Base-by-base conservation (phyloP, 2,113 vertebrate species). In the Melanerpes formicivorus region DNA sequence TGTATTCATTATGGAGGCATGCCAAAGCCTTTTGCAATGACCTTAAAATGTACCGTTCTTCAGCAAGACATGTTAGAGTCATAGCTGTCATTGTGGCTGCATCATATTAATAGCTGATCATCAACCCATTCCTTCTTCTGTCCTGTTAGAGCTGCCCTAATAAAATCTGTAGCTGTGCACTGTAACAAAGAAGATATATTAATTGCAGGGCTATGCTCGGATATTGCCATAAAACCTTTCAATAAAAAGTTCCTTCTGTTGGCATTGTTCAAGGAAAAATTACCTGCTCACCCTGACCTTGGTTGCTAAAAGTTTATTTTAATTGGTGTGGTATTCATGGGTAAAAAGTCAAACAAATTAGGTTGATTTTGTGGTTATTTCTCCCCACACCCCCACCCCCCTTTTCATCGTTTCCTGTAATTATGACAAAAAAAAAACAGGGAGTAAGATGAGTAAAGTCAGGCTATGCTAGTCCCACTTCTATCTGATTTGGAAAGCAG, bases 1-100 rank as follows among this genome's bases (percentile, higher is more conserved):
- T 93, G 60, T 90, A 16, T 75, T 93, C 70, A 27, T 27, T 64
- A 62, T 1, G 3, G 10, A 90, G 73, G 17, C 13, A 72, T 90
- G 80, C 80, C 90, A 91, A 79, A 93, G 54, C 8, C 66, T 87
- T 93, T 73, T 78, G 48, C 77, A 81, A 67, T 65, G 37, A 56
- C 88, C 80, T 75, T 88, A 90, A 64, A 75, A 37, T 37, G 80
- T 94, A 25, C 9, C 18, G 80, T 91, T 93, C 84, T 89, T 92
- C 30, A 93, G n/a, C 27, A 89, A 85, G 64, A 37, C 52, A 64
- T 55, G 9, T 16, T 87, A 65, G 44, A 90, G 65, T 77, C 73
- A 60, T 23, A 91, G 46, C 65, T 95, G 87, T 93, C 76, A 72
- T 85, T 83, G 79, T 91, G 76, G 27, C 60, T 87, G 55, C 40